phyloP scores from a whole-genome alignment of 2,888 invertebrate genomes.

The Netelia melanura region DNA sequence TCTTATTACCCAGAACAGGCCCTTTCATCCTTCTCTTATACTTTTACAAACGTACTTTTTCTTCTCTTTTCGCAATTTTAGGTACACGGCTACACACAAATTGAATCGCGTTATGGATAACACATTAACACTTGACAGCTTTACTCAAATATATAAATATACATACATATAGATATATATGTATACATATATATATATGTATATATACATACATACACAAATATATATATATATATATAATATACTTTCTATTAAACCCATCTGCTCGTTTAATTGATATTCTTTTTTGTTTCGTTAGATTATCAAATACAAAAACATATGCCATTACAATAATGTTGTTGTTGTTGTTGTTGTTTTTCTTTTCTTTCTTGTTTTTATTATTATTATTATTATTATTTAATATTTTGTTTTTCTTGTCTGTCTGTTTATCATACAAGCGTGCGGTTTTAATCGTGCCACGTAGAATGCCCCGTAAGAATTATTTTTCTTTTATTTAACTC shows the following conservation, averaged over 20 bases:
- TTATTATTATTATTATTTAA: constrained; percentile 22
- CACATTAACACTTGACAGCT: constrained; percentile 80
- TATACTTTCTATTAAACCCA: constrained; percentile 83
- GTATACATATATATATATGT: background rate
- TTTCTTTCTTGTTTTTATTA: constrained; percentile 21
- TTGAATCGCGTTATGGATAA: constrained; percentile 75
- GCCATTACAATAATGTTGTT: constrained; percentile 81
- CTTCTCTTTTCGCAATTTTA: constrained; percentile 58
- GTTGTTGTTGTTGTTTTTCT: constrained; percentile 2
- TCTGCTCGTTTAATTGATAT: constrained; percentile 75
- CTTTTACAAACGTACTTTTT: constrained; percentile 70
- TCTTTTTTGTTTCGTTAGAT: constrained; percentile 76
- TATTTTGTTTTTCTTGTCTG: constrained; percentile 29
- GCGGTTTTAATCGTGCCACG: constrained; percentile 75
- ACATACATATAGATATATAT: constrained; percentile 9
- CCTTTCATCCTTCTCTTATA: constrained; percentile 64
- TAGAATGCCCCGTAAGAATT: constrained; percentile 63
- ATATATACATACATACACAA: background rate
- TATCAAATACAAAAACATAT: constrained; percentile 84
- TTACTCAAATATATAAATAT: constrained; percentile 81
- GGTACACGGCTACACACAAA: constrained; percentile 76
- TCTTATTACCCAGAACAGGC: constrained; percentile 80
- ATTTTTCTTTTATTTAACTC: constrained; percentile 7
- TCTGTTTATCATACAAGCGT: constrained; percentile 73
- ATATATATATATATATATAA: constrained; percentile 74